Evolutionary conservation across 2,888 invertebrate genomes (phyloP), one percentile per base, ranked within the genome.

Genomic region (Idaea biselata): DNA sequence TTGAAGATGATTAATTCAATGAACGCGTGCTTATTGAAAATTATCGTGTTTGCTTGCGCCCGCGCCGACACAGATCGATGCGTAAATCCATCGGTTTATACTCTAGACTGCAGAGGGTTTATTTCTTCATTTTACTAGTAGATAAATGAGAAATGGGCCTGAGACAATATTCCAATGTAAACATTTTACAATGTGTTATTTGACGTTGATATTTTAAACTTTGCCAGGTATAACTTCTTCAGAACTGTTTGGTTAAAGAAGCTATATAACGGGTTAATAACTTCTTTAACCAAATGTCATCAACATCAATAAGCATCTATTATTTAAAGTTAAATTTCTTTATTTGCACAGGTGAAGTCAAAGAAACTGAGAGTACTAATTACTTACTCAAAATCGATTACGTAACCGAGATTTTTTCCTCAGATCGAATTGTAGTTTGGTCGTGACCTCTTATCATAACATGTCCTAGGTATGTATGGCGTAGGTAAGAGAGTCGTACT

Each of bases 21-120:
- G 63, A 68, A 76, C 74, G 77, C 75, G 78, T 76, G 76, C 73
- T 77, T 76, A 79, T 80, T 81, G 77, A 78, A 80, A 81, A 82
- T 81, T 75, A 80, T 77, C 75, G 71, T 74, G 74, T 74, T 74
- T 68, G 73, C 68, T 69, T 69, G 70, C 65, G 60, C 66, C 55
- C 58, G 73, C 73, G 71, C 73, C 69, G 72, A 64, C 61, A 73
- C 79, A 77, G 72, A 68, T 70, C 71, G 65, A 18, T 66, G 72
- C 66, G 72, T 83, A 82, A 82, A 82, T 83, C 82, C 79, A 81
- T 80, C 79, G 68, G 55, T 68, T 73, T 71, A 25, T 25, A 25
- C 25, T 25, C 25, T 25, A 25, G 25, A 73, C 74, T 73, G 78
- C 75, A 75, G 71, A 72, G 66, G 66, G 66, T 72, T 73, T 73